phyloP scores from a whole-genome alignment of 2,888 invertebrate species.

The Aphrophora alni region DNA sequence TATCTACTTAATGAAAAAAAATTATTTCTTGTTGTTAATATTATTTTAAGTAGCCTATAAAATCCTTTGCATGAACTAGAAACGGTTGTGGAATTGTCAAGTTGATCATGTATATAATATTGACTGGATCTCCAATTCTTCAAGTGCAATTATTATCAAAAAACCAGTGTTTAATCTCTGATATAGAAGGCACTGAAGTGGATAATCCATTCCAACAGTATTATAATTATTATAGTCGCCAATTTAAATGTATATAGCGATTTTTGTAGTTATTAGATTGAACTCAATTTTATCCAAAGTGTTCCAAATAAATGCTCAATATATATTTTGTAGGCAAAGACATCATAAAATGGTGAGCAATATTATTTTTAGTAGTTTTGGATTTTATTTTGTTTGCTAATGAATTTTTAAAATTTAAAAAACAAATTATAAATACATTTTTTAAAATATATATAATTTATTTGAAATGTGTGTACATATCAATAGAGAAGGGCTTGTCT shows the following conservation, averaged over 20 bases:
- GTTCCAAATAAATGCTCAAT: background rate
- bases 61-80: background rate
- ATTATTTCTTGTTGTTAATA: constrained; percentile 2
- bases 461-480: too few relatives aligned
- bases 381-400: background rate
- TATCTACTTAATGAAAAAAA: background rate
- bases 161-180: background rate
- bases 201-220: background rate
- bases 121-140: constrained; percentile 2
- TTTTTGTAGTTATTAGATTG: background rate
- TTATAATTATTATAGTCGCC: background rate
- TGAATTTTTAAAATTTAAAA: background rate
- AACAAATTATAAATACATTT: too few relatives aligned
- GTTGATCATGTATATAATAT: background rate
- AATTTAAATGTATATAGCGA: background rate
- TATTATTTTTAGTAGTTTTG: background rate
- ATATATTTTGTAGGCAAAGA: background rate
- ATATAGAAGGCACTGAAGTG: background rate
- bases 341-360: background rate
- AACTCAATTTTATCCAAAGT: background rate
- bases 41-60: background rate
- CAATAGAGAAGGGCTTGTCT: too few relatives aligned
- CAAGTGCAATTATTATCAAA: background rate
- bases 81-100: background rate
- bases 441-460: too few relatives aligned